Evolutionary conservation across 2,888 invertebrate genomes (phyloP).

Genomic region (Sarcophaga subvicina): DNA sequence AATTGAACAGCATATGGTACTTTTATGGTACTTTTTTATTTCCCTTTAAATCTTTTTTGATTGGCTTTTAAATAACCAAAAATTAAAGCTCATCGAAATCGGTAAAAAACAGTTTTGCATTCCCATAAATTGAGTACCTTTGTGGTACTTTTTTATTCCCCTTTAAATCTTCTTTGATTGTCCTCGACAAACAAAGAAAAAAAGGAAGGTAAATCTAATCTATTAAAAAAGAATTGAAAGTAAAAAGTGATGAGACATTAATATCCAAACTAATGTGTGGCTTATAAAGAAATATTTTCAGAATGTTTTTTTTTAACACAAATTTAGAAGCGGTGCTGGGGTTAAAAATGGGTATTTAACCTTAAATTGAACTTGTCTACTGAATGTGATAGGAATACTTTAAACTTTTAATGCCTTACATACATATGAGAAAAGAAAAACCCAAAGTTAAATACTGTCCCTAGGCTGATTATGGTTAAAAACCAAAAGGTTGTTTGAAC

Average conservation of each 20-base stretch:
- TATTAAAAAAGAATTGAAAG: slow-evolving; percentile 15
- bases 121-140: no score
- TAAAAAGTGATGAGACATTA: slow-evolving; percentile 48
- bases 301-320: neutral
- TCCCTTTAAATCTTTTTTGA: no score
- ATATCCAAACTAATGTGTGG: slow-evolving; percentile 12
- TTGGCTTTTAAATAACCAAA: no score
- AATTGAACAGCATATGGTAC: no score
- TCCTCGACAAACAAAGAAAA: neutral
- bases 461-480: no score
- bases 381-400: slow-evolving; percentile 57
- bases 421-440: slow-evolving; percentile 5
- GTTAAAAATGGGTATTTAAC: slow-evolving; percentile 17
- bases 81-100: no score
- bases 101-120: no score
- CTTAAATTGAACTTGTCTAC: slow-evolving; percentile 61
- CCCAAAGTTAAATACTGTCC: no score
- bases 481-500: no score
- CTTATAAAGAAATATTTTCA: slow-evolving; percentile 7
- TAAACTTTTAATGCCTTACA: slow-evolving; percentile 53
- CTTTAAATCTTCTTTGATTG: no score
- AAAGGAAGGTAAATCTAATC: neutral
- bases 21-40: no score
- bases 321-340: neutral
- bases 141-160: no score